These are phyloP conservation scores for Morinoia aosen DNA, from an alignment of 2,888 invertebrate species.

Conservation along the genomic window DNA sequence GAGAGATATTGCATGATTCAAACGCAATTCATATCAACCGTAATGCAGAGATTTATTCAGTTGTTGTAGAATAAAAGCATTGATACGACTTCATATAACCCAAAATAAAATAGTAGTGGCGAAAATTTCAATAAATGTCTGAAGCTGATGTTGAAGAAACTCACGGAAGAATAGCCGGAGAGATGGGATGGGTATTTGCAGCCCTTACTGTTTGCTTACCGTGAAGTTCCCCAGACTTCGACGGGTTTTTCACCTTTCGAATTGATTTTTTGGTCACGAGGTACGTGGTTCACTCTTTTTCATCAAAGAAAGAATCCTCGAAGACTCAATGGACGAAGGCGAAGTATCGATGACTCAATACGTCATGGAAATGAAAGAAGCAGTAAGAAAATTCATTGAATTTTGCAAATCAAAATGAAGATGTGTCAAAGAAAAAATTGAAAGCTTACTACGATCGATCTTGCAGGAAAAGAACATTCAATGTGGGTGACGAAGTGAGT, in stretches of 20 bases:
- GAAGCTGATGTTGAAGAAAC: background rate
- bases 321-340: background rate
- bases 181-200: background rate
- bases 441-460: background rate
- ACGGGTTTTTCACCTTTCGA: constrained; percentile 21
- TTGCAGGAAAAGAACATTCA: background rate
- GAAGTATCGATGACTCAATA: background rate
- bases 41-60: too few species aligned
- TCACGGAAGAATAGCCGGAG: background rate
- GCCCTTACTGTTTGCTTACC: background rate
- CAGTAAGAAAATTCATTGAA: background rate
- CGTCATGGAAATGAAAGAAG: background rate
- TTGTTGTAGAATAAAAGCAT: too few species aligned
- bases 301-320: background rate
- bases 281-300: background rate
- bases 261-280: background rate
- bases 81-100: too few species aligned
- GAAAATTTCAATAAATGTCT: background rate
- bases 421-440: background rate
- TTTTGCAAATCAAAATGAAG: background rate
- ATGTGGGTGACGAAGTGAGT: background rate
- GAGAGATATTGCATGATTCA: too few species aligned
- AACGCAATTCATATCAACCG: too few species aligned
- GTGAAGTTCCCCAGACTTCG: background rate
- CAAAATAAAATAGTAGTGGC: background rate